These are phyloP conservation scores for Myotis vivesi DNA, from an alignment of 2,797 vertebrate genomes.

Conservation along the genomic window DNA sequence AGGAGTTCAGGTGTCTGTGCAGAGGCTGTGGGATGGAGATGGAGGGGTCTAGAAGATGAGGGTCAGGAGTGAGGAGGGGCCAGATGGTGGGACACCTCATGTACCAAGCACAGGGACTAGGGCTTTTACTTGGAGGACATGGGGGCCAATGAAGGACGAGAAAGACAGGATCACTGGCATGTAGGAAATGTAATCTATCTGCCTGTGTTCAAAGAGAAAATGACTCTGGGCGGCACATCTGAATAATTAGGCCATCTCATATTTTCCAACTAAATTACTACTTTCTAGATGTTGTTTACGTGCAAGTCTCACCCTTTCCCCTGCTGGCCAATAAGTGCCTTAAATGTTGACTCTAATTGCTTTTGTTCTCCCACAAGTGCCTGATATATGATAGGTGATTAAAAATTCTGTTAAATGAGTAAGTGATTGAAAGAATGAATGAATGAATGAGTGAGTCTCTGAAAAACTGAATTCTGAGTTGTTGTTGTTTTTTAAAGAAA, in stretches of 20 bases:
- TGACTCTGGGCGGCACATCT: not conserved
- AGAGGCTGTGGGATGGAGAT: not conserved
- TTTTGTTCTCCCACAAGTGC: slow-evolving; percentile 26
- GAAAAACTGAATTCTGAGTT: not conserved
- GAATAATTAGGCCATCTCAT: not conserved
- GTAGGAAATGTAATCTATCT: not conserved
- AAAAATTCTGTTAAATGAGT: not conserved
- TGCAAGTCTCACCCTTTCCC: not conserved
- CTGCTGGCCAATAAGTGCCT: not conserved
- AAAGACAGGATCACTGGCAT: not conserved
- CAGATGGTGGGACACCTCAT: not conserved
- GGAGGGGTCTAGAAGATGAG: not conserved
- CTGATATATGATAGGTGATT: not conserved
- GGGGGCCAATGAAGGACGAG: not conserved
- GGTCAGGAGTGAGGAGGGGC: not conserved
- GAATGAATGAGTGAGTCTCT: not conserved
- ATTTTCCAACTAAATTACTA: not conserved
- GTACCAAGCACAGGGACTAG: not conserved
- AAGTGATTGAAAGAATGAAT: not conserved
- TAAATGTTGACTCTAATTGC: not conserved
- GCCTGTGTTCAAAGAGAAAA: not conserved
- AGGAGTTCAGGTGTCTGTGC: not conserved
- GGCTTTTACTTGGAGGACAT: not conserved
- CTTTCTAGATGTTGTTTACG: not conserved
- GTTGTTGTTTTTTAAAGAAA: not conserved